Percentiles rank a stretch among this genome's conserved stretches.
Evolutionary conservation across 2,113 vertebrate genomes (phyloP).

Genomic region (Barnardius zonarius): DNA sequence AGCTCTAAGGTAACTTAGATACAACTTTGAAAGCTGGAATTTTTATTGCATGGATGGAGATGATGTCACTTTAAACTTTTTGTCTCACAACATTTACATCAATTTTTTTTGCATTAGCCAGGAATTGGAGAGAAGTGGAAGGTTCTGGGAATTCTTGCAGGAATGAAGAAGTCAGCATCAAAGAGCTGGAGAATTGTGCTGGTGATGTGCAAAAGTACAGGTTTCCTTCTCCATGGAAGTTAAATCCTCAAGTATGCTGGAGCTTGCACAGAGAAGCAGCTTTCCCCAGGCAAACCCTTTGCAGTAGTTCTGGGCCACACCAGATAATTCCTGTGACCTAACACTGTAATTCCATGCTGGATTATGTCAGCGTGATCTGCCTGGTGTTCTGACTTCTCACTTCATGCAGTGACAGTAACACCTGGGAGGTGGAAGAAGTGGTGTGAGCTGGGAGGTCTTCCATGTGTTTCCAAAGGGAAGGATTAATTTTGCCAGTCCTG

Average conservation of each 20-base stretch:
- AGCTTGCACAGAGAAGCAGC: neutral
- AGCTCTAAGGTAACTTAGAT: neutral
- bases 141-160: neutral
- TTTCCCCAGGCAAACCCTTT: neutral
- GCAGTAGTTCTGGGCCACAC: neutral
- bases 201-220: neutral
- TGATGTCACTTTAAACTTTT: neutral
- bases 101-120: neutral
- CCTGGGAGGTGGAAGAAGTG: neutral
- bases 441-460: neutral
- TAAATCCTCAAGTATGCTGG: neutral
- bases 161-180: neutral
- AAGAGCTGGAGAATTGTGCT: neutral
- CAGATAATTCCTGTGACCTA: neutral
- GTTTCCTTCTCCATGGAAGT: neutral
- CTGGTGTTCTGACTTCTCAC: fast-evolving
- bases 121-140: neutral
- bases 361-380: fast-evolving
- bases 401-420: fast-evolving
- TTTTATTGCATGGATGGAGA: neutral
- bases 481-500: neutral
- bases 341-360: neutral
- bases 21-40: neutral
- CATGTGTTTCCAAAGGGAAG: neutral
- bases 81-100: neutral